phyloP scores from a whole-genome alignment of 35 echinoderm and acorn worm species.

The Patiria miniata region DNA sequence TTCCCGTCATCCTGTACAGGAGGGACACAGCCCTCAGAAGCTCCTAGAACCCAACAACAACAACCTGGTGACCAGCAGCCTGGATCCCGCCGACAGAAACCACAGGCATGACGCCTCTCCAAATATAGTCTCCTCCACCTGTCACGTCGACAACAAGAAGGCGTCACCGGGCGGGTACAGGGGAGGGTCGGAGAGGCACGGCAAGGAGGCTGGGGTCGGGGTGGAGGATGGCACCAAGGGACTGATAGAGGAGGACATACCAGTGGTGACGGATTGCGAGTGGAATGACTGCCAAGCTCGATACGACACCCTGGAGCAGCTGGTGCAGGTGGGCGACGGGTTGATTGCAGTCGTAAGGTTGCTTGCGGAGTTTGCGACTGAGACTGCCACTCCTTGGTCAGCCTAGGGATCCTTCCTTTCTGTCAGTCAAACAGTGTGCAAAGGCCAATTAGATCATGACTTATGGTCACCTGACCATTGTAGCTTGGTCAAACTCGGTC shows the following conservation, averaged over 20 bases:
- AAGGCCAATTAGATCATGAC: no score
- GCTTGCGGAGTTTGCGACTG: no score
- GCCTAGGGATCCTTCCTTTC: no score
- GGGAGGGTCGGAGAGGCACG: constrained; percentile 2
- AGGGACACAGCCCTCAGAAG: constrained; percentile 26
- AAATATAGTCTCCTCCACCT: constrained; percentile 79
- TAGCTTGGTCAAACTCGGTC: no score
- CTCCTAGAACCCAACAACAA: constrained; percentile 71
- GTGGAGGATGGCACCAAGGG: constrained; percentile 39
- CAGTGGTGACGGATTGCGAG: constrained; percentile 94
- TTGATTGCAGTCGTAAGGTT: no score
- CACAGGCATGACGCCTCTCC: constrained; percentile 31
- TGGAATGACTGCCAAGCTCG: constrained; percentile 74
- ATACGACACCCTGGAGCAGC: constrained; percentile 89
- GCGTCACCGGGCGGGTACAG: background rate
- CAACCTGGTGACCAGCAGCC: constrained; percentile 85
- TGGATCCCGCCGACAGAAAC: constrained; percentile 60
- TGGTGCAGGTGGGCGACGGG: constrained; percentile 77
- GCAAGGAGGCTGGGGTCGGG: background rate
- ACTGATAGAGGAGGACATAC: constrained; percentile 69
- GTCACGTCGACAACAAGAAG: constrained; percentile 48
- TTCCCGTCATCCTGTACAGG: constrained; percentile 26
- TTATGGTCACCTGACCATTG: no score
- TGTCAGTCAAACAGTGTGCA: no score
- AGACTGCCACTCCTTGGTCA: no score